Evolutionary conservation across 2,113 vertebrate genomes (phyloP).

Genomic region (Pongo abelii): DNA sequence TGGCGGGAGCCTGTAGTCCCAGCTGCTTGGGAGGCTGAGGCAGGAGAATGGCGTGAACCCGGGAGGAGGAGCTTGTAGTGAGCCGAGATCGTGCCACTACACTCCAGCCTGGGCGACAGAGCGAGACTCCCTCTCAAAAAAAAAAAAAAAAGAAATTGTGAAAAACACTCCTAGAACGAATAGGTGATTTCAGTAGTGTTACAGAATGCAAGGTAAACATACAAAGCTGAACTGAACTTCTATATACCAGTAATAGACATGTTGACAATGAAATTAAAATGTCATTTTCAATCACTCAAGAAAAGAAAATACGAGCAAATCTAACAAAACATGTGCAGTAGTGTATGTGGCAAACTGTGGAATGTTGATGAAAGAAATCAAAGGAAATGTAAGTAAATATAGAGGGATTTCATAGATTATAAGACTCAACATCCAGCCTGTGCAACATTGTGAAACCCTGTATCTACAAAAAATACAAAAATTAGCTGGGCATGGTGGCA

Average conservation of each 20-base stretch:
- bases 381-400: not conserved
- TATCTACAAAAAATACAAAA: too few species aligned
- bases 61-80: too few species aligned
- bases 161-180: not conserved
- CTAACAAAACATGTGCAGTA: not conserved
- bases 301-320: not conserved
- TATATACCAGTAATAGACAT: not conserved
- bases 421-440: too few species aligned
- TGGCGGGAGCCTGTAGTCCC: too few species aligned
- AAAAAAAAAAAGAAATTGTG: not conserved
- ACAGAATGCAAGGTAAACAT: too few species aligned
- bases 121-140: too few species aligned
- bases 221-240: not conserved
- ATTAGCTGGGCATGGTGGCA: too few species aligned
- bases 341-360: not conserved
- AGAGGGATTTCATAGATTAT: not conserved
- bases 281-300: not conserved
- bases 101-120: too few species aligned
- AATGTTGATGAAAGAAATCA: not conserved
- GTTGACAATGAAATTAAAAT: not conserved
- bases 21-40: too few species aligned
- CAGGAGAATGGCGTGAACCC: too few species aligned
- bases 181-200: too few species aligned
- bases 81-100: fast-evolving
- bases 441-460: too few species aligned